Conservation (phyloP, 2,797 vertebrate species). For the Triplophysa bombifrons region DNA sequence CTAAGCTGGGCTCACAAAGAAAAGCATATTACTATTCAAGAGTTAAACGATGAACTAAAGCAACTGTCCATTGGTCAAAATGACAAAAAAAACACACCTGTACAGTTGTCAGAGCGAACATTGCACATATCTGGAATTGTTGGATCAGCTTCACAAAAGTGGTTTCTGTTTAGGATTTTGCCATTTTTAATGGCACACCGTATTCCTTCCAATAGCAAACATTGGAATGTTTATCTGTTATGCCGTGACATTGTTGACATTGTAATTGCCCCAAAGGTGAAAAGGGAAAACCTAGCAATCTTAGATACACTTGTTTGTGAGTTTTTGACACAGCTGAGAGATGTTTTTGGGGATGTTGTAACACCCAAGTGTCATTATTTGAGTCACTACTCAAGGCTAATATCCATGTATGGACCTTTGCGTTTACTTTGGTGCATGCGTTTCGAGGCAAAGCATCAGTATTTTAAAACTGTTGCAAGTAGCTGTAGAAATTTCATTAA, state of each 20-base stretch:
- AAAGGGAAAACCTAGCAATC: conserved; percentile 14
- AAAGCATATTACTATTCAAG: conserved; percentile 43
- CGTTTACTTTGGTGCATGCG: conserved; percentile 38
- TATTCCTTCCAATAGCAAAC: conserved; percentile 27
- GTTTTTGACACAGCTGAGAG: conserved; percentile 27
- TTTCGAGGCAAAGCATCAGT: conserved; percentile 29
- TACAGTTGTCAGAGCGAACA: conserved; percentile 32
- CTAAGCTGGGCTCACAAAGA: conserved; percentile 25
- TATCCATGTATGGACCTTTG: conserved; percentile 28
- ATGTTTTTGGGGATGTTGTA: conserved; percentile 38
- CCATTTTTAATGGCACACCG: conserved; percentile 49
- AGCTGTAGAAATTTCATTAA: conserved; percentile 23
- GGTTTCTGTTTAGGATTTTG: conserved; percentile 51
- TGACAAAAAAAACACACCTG: conserved; percentile 27
- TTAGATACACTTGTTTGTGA: conserved; percentile 39
- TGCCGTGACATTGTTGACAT: conserved; percentile 42
- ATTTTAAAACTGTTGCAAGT: conserved; percentile 33
- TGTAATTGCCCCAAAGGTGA: conserved; percentile 22
- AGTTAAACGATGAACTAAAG: conserved; percentile 40
- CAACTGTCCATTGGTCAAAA: conserved; percentile 26
- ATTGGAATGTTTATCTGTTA: conserved; percentile 43
- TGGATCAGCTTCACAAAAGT: conserved; percentile 43
- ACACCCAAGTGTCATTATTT: conserved; percentile 28
- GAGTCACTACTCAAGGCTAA: conserved; percentile 3
- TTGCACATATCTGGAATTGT: conserved; percentile 19